Evolutionary conservation across 2,113 vertebrate genomes (phyloP).

Genomic region (Pan troglodytes): NHGRI_mPanTro3-v2.1_pri NC_072416.2:11696001-11696500

Average conservation of each 20-base stretch:
- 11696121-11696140: background rate
- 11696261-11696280: background rate
- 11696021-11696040: background rate
- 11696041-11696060: background rate
- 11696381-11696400: background rate
- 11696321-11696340: background rate
- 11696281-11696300: background rate
- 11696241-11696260: conserved; percentile 41
- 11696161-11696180: background rate
- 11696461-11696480: too few species aligned
- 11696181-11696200: background rate
- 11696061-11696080: background rate
- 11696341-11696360: background rate
- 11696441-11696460: too few species aligned
- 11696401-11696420: too few species aligned
- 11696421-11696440: background rate
- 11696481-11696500: too few species aligned
- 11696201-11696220: background rate
- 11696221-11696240: background rate
- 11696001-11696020: background rate
- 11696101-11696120: background rate
- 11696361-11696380: background rate
- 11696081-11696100: background rate
- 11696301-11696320: background rate
- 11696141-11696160: conserved; percentile 44